Evolutionary conservation across 2,888 invertebrate genomes (phyloP).

Genomic region (Agonum fuliginosum): DNA sequence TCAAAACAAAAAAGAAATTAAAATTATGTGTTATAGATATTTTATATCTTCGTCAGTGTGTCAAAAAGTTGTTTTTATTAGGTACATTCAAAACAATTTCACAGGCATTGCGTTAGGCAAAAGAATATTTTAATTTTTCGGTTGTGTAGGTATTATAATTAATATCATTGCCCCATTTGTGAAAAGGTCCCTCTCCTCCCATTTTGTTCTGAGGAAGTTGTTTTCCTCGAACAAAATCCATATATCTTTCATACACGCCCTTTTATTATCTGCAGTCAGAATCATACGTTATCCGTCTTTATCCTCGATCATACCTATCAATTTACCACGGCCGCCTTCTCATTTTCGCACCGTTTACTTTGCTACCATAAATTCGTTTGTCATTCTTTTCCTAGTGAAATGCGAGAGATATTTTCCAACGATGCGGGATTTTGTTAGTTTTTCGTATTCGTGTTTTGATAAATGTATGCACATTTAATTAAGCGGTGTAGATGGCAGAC

Average conservation of each 20-base stretch:
- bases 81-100: too few species aligned
- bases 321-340: slow-evolving; percentile 52
- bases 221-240: slow-evolving; percentile 46
- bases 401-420: background rate
- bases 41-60: too few species aligned
- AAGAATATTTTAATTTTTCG: background rate
- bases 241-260: slow-evolving; percentile 49
- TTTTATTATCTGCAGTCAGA: slow-evolving; percentile 54
- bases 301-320: slow-evolving; percentile 56
- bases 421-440: background rate
- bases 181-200: background rate
- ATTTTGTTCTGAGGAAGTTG: slow-evolving; percentile 35
- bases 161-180: slow-evolving; percentile 21
- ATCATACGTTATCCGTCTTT: slow-evolving; percentile 52
- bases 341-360: slow-evolving; percentile 56
- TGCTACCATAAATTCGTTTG: slow-evolving; percentile 46
- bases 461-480: slow-evolving; percentile 7
- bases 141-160: background rate
- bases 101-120: too few species aligned
- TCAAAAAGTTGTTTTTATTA: too few species aligned
- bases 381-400: slow-evolving; percentile 15
- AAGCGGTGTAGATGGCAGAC: background rate
- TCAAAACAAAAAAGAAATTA: too few species aligned
- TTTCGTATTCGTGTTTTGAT: background rate
- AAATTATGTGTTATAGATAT: too few species aligned